phyloP scores from a whole-genome alignment of 2,888 invertebrate species.

The Lysandra bellargus region DNA sequence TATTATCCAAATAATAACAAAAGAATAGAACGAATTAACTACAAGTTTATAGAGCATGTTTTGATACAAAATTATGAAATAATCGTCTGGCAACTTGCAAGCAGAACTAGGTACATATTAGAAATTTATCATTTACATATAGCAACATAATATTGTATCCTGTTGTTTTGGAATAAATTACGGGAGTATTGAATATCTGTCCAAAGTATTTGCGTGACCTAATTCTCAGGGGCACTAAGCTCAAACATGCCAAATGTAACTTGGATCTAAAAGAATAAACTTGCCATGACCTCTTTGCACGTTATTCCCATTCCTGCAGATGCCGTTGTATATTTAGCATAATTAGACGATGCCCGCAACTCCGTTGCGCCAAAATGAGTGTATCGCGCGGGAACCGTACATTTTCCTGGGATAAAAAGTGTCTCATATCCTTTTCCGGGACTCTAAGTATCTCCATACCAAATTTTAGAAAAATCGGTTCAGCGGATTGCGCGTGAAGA shows the following conservation, averaged over 20 bases:
- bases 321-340: neutral
- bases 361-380: too few relatives aligned
- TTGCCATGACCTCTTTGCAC: constrained; percentile 10
- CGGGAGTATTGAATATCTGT: constrained; percentile 13
- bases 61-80: neutral
- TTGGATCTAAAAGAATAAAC: neutral
- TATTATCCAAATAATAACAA: too few relatives aligned
- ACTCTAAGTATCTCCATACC: too few relatives aligned
- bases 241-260: constrained; percentile 18
- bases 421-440: too few relatives aligned
- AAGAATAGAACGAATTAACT: too few relatives aligned
- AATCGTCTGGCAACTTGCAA: neutral
- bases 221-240: constrained; percentile 13
- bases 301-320: neutral
- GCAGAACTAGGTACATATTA: neutral
- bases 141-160: neutral
- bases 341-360: too few relatives aligned
- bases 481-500: too few relatives aligned
- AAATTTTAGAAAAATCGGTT: too few relatives aligned
- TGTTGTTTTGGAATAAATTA: neutral
- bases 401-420: too few relatives aligned
- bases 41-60: neutral
- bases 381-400: too few relatives aligned
- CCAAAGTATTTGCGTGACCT: constrained; percentile 21
- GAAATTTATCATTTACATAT: too few relatives aligned